phyloP scores from a whole-genome alignment of 2,888 invertebrate genomes.

The Auanema freiburgensis region DNA sequence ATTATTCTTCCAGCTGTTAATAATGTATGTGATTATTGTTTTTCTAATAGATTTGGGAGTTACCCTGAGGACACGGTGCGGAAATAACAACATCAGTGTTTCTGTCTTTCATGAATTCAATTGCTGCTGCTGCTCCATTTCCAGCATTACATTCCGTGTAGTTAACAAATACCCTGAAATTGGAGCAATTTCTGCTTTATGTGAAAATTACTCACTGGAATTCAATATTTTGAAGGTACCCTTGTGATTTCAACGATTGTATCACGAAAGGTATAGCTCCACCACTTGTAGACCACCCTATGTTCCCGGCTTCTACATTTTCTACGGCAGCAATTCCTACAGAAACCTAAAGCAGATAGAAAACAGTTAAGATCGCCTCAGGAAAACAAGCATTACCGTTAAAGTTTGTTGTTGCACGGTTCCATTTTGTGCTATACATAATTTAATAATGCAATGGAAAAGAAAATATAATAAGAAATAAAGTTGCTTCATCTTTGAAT shows the following conservation, averaged over 20 bases:
- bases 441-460: no score
- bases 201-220: constrained; percentile 22
- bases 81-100: constrained; percentile 48
- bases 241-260: constrained; percentile 19
- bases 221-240: constrained; percentile 24
- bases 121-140: constrained; percentile 19
- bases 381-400: no score
- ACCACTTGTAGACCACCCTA: constrained; percentile 28
- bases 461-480: no score
- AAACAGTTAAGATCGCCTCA: background rate
- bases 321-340: constrained; percentile 16
- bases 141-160: constrained; percentile 35
- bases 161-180: constrained; percentile 26
- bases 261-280: constrained; percentile 34
- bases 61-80: constrained; percentile 40
- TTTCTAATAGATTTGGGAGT: background rate
- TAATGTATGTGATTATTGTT: background rate
- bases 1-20: constrained; percentile 25
- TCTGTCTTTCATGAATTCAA: constrained; percentile 38
- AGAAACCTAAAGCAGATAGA: constrained; percentile 13
- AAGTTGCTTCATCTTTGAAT: no score
- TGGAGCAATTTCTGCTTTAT: background rate
- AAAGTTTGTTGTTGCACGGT: no score
- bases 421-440: no score
- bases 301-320: constrained; percentile 3